Evolutionary conservation across 2,888 invertebrate species (phyloP).

Genomic region (Holacanthella duospinosa): DNA sequence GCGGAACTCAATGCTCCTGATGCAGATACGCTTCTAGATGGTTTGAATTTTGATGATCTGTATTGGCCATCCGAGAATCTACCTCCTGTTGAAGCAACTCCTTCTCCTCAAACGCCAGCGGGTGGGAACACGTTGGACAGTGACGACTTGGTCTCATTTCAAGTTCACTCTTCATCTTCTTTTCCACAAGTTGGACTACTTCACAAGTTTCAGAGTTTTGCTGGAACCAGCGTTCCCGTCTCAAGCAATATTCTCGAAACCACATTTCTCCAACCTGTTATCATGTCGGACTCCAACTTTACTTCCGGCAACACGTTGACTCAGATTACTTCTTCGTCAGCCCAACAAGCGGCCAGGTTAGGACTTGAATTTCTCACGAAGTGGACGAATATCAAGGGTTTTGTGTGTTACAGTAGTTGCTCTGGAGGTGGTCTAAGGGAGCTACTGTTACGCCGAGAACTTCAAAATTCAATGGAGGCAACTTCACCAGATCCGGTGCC

Average conservation of each 20-base stretch:
- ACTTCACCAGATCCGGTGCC: constrained; percentile 41
- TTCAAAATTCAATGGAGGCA: constrained; percentile 39
- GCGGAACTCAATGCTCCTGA: constrained; percentile 78
- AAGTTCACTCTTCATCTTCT: constrained; percentile 32
- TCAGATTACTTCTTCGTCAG: constrained; percentile 1
- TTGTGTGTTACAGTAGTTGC: constrained; percentile 13
- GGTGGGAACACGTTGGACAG: constrained; percentile 25
- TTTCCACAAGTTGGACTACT: constrained; percentile 27
- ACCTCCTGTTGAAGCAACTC: constrained; percentile 29
- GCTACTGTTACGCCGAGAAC: constrained; percentile 31
- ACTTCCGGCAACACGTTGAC: constrained; percentile 11
- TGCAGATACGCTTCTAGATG: constrained; percentile 62
- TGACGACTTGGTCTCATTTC: constrained; percentile 25
- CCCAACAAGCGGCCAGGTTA: constrained; percentile 23
- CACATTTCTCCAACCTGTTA: constrained; percentile 25
- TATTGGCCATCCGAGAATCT: constrained; percentile 56
- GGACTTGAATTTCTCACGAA: not conserved
- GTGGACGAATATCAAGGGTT: too few species aligned
- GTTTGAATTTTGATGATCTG: constrained; percentile 76
- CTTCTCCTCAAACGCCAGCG: constrained; percentile 35
- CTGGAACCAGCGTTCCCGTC: constrained; percentile 32
- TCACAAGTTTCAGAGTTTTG: constrained; percentile 20
- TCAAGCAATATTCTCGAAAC: constrained; percentile 30
- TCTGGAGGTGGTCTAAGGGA: constrained; percentile 31
- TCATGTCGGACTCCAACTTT: constrained; percentile 19